phyloP scores from a whole-genome alignment of 1,140 invertebrate genomes.

The Euwallacea similis region DNA sequence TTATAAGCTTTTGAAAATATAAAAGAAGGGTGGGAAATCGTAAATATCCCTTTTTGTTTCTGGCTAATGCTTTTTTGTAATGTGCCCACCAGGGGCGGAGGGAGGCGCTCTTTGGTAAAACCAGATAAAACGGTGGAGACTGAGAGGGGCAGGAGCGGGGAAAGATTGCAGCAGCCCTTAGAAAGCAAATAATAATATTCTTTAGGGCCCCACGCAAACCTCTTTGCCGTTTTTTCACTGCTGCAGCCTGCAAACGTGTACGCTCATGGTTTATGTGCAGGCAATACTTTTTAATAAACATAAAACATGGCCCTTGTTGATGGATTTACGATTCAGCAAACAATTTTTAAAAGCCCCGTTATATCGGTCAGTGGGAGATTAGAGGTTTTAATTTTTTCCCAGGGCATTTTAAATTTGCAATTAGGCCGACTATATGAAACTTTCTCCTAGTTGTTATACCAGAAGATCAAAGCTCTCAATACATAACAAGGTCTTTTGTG shows the following conservation, averaged over 20 bases:
- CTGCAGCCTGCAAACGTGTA: too few species aligned
- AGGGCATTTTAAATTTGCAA: not conserved
- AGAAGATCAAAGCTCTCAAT: constrained; percentile 17
- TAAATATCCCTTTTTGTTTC: constrained; percentile 45
- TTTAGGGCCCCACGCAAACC: too few species aligned
- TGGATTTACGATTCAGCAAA: constrained; percentile 34
- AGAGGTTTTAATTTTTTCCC: constrained; percentile 13
- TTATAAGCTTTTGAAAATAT: constrained; percentile 49
- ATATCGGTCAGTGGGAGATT: constrained; percentile 28
- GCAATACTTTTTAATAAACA: constrained; percentile 33
- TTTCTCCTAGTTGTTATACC: not conserved
- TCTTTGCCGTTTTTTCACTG: too few species aligned
- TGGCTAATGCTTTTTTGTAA: constrained; percentile 43
- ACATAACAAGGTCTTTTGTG: constrained; percentile 9
- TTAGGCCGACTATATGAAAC: not conserved
- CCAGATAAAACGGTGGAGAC: too few species aligned
- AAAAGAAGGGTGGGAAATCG: constrained; percentile 36
- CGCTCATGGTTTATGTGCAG: not conserved
- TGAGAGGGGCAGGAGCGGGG: too few species aligned
- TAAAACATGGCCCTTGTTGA: constrained; percentile 23
- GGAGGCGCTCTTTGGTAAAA: too few species aligned
- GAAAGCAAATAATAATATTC: too few species aligned
- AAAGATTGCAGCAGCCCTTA: too few species aligned
- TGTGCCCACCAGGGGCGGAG: constrained; percentile 13
- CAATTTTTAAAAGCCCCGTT: constrained; percentile 30